These are phyloP conservation scores for Eudyptes chrysolophus DNA, from an alignment of 2,113 vertebrate genomes.

Conservation along the genomic window DNA sequence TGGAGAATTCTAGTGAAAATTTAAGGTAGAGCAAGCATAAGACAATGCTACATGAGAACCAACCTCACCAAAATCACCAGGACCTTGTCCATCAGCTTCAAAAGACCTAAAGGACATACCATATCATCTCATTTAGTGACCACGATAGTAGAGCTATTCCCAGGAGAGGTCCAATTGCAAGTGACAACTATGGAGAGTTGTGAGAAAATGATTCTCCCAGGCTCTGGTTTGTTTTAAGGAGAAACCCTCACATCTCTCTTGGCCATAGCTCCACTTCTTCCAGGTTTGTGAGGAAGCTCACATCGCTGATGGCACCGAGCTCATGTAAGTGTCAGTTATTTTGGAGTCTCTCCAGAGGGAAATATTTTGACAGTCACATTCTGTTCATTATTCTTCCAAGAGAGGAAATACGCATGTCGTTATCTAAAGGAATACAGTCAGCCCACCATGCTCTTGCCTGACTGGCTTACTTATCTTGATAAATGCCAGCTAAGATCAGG, in stretches of 20 bases:
- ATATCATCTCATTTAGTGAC: background rate
- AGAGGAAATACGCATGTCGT: constrained; percentile 25
- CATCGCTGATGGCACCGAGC: background rate
- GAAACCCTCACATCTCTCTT: background rate
- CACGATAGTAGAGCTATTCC: background rate
- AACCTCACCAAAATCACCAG: background rate
- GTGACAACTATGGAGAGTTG: background rate
- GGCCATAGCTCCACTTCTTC: background rate
- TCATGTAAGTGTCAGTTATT: constrained; percentile 43
- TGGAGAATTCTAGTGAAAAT: background rate
- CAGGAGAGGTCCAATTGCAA: background rate
- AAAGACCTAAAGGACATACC: background rate
- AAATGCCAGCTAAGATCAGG: constrained; percentile 57
- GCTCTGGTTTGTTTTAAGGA: background rate
- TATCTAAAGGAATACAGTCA: constrained; percentile 46
- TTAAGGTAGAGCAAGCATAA: background rate
- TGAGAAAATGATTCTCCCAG: background rate
- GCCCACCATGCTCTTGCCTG: constrained; percentile 46
- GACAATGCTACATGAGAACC: background rate
- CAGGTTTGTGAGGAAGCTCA: background rate
- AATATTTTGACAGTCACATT: constrained; percentile 59
- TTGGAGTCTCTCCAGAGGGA: constrained; percentile 33
- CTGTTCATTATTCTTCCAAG: constrained; percentile 39
- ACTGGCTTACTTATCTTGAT: constrained; percentile 66
- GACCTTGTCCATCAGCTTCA: background rate